Evolutionary conservation across 2,888 invertebrate genomes (phyloP), one percentile per base, ranked within the genome.

Genomic region (Drosophila anomelani): DNA sequence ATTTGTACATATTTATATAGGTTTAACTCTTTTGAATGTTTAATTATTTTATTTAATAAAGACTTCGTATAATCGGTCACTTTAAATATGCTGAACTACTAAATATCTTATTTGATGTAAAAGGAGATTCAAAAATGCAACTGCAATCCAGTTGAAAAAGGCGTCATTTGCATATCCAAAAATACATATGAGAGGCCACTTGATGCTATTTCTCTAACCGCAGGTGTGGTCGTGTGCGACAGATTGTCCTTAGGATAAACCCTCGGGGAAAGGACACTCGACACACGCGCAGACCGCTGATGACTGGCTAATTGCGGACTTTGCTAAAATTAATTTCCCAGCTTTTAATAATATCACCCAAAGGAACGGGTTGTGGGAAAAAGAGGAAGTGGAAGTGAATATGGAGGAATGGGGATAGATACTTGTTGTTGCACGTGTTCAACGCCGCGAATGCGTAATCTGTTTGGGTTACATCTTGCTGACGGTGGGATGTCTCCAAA

Each of bases 321-420:
- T 76, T 77, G 83, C 81, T 77, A 78, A 89, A 89, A 85, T 88
- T 85, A 88, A 85, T 88, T 87, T 81, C 69, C 76, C 75, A 88
- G 81, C 83, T 82, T 77, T 74, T 76, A 76, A 80, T 87, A 84
- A 81, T 84, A 78, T 77, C 78, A 74, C 71, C 79, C 79, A 59
- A 68, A 75, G 86, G 86, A 41, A 44, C 32, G 58, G 38, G 32
- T 54, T 64, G 53, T 13, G 61, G 20, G 10, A 20, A 15, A 32
- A 12, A 39, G 13, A 13, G 32, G 51, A 3, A 13, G 12, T 29
- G 54, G 17, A 32, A 15, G 26, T 53, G 32, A 43, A 26, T 10
- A 20, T 8, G 20, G 15, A 54, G n/a, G 49, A 34, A 10, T 46
- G 47, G 36, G 15, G 47, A 56, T 5, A 26, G 26, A 58, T 75